Conservation (phyloP, 2,888 invertebrate genomes). For the Amblyjoppa proteus region DNA sequence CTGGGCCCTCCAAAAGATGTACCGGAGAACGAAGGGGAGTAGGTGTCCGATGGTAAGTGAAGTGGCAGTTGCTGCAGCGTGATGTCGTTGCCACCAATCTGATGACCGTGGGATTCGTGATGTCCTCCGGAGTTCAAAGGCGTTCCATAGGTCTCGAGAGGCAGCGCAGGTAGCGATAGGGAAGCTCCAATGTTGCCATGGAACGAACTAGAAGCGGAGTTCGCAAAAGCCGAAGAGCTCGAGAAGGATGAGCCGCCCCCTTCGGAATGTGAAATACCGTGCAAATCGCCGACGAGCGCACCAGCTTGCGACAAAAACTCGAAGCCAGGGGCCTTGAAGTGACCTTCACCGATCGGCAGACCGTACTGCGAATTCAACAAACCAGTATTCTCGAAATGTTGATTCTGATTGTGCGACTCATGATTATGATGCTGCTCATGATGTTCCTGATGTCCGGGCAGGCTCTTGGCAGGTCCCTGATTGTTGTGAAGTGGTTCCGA, state of each 20-base stretch:
- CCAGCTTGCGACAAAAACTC: slow-evolving; percentile 74
- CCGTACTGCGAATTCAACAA: slow-evolving; percentile 67
- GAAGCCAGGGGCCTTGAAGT: slow-evolving; percentile 70
- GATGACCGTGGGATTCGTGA: slow-evolving; percentile 62
- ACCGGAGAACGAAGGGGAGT: slow-evolving; percentile 60
- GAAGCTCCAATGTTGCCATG: slow-evolving; percentile 36
- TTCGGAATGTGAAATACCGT: slow-evolving; percentile 66
- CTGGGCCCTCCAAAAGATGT: slow-evolving; percentile 55
- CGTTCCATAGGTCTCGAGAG: slow-evolving; percentile 63
- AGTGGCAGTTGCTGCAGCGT: slow-evolving; percentile 74
- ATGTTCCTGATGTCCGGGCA: slow-evolving; percentile 62
- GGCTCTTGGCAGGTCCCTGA: slow-evolving; percentile 72
- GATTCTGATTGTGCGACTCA: slow-evolving; percentile 68
- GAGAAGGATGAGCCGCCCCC: slow-evolving; percentile 57
- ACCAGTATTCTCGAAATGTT: slow-evolving; percentile 69
- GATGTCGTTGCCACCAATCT: slow-evolving; percentile 70
- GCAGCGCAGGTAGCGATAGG: slow-evolving; percentile 35
- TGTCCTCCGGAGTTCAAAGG: slow-evolving; percentile 43
- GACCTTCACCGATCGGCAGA: slow-evolving; percentile 62
- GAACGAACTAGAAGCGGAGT: slow-evolving; percentile 39
- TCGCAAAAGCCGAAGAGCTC: slow-evolving; percentile 58
- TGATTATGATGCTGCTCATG: slow-evolving; percentile 59
- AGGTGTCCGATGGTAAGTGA: slow-evolving; percentile 65
- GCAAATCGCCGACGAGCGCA: slow-evolving; percentile 65
- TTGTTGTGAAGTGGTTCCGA: slow-evolving; percentile 81